Conservation (phyloP, 2,113 vertebrate species). For the Dolichallabes microphthalmus region DNA sequence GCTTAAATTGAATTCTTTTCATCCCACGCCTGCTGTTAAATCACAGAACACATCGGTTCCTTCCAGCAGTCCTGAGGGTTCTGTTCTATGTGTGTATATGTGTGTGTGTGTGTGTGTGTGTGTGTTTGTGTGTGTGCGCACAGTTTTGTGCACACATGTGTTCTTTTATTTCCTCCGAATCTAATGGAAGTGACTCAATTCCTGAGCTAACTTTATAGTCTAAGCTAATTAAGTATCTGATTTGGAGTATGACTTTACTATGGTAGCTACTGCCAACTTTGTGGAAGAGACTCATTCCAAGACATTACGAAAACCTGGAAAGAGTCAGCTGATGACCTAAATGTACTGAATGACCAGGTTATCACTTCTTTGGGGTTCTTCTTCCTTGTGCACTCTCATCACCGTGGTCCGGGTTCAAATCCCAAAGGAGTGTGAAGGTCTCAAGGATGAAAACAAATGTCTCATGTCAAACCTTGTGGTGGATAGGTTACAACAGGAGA, state of each 20-base stretch:
- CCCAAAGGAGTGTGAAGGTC: too few relatives aligned
- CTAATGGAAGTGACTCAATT: neutral
- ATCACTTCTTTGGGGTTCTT: too few relatives aligned
- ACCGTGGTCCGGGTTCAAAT: neutral
- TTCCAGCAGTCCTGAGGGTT: constrained; percentile 9
- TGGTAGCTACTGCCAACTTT: neutral
- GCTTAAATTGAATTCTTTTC: constrained; percentile 25
- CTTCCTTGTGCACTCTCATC: neutral
- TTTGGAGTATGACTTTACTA: neutral
- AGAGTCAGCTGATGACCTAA: too few relatives aligned
- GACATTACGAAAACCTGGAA: too few relatives aligned
- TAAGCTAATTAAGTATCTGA: neutral
- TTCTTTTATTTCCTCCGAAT: neutral
- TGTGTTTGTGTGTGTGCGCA: too few relatives aligned
- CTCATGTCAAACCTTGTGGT: neutral
- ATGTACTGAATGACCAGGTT: too few relatives aligned
- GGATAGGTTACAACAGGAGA: neutral
- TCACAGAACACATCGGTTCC: neutral
- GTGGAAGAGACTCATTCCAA: neutral
- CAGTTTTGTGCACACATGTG: neutral
- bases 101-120: too few relatives aligned
- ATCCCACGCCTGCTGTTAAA: constrained; percentile 28
- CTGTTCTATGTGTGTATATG: neutral
- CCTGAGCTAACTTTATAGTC: neutral
- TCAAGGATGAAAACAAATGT: neutral